Evolutionary conservation across 1,140 invertebrate species (phyloP).

Genomic region (Bombus fervidus): DNA sequence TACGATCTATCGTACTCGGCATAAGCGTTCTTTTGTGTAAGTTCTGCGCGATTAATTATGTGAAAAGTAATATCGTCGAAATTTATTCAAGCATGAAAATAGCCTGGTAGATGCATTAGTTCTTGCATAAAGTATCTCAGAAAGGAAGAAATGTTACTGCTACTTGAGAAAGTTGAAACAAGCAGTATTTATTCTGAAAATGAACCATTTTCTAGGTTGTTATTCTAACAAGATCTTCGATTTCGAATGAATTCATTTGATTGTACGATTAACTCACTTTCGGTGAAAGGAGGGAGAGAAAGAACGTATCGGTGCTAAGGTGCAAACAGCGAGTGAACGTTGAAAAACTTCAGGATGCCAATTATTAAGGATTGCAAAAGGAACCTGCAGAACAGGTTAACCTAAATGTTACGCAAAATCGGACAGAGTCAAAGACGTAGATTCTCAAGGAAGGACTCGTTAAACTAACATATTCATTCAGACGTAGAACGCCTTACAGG

Average conservation of each 20-base stretch:
- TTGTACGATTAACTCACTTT: not conserved
- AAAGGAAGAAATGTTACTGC: no score
- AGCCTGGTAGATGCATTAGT: no score
- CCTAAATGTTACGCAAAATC: conserved; percentile 18
- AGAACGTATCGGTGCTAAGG: not conserved
- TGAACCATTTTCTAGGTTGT: not conserved
- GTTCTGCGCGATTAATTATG: no score
- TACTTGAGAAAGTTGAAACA: not conserved
- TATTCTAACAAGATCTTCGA: no score
- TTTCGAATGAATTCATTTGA: not conserved
- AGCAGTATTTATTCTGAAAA: not conserved
- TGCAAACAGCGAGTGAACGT: conserved; percentile 12
- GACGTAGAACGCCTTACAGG: no score
- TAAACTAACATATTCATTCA: not conserved
- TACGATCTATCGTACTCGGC: no score
- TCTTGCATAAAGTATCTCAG: no score
- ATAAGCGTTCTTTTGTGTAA: no score
- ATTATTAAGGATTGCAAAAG: conserved; percentile 13
- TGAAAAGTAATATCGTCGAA: no score
- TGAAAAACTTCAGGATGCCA: not conserved
- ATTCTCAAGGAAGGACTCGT: not conserved
- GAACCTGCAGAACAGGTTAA: conserved; percentile 18
- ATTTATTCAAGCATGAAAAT: no score
- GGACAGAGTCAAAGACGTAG: not conserved
- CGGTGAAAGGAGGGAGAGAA: not conserved